Conservation (phyloP, 2,797 vertebrate species). For the Onychomys torridus region DNA sequence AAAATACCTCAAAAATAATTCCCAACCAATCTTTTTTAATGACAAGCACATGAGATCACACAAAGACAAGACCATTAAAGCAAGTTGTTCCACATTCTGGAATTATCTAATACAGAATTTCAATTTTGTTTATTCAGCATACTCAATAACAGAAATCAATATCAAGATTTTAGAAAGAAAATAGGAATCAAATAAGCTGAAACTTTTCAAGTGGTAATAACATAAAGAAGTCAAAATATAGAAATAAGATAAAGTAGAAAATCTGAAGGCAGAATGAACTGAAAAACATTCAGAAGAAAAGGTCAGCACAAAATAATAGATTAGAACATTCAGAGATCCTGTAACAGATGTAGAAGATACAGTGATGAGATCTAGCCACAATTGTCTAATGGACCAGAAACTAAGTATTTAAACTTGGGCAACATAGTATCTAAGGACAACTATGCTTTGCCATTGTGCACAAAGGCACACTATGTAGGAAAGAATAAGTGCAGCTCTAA, state of each 20-base stretch:
- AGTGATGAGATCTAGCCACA: background rate
- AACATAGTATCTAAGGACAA: background rate
- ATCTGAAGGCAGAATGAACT: background rate
- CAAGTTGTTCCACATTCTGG: background rate
- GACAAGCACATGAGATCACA: background rate
- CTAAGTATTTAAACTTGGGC: background rate
- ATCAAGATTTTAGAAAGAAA: background rate
- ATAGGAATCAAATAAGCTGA: background rate
- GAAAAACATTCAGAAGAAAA: background rate
- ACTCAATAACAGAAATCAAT: background rate
- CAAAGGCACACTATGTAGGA: background rate
- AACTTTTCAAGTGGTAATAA: background rate
- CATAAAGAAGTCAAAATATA: background rate
- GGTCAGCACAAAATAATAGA: background rate
- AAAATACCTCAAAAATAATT: background rate
- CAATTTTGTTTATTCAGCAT: background rate
- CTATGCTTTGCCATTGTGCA: background rate
- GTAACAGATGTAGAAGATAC: background rate
- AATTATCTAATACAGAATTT: background rate
- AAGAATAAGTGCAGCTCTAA: background rate
- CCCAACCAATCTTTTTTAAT: background rate
- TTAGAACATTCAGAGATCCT: background rate
- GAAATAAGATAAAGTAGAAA: background rate
- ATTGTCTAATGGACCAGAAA: background rate
- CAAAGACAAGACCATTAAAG: background rate